These are phyloP conservation scores for Leptinotarsa juncta DNA, from an alignment of 2,888 invertebrate species.

Conservation along the genomic window DNA sequence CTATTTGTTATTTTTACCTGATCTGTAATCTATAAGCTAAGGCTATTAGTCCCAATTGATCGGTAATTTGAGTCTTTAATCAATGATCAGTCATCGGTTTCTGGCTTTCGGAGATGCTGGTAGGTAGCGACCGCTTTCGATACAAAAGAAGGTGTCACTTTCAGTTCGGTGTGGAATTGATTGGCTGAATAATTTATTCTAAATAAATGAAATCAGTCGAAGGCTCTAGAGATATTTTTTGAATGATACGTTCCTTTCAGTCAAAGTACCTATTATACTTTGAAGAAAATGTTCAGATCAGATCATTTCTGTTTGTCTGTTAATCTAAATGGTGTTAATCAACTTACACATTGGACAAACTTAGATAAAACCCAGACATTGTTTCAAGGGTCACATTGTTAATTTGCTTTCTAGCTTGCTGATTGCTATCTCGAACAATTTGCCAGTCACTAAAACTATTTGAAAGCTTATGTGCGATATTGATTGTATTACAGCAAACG, in stretches of 20 bases:
- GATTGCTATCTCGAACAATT: too few species aligned
- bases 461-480: too few species aligned
- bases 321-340: too few species aligned
- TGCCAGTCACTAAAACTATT: too few species aligned
- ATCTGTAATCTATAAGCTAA: conserved; percentile 61
- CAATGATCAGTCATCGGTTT: conserved; percentile 48
- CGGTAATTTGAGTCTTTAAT: conserved; percentile 62
- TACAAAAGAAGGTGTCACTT: conserved; percentile 40
- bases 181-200: conserved; percentile 21
- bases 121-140: conserved; percentile 40
- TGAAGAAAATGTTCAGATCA: too few species aligned
- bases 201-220: background rate
- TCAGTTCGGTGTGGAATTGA: conserved; percentile 31
- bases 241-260: background rate
- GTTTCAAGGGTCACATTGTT: too few species aligned
- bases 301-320: too few species aligned
- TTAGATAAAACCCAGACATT: too few species aligned
- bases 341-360: too few species aligned
- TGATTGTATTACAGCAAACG: too few species aligned
- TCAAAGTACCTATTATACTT: too few species aligned
- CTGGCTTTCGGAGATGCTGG: conserved; percentile 40
- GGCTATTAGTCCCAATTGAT: conserved; percentile 64
- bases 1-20: conserved; percentile 65
- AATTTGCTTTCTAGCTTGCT: too few species aligned
- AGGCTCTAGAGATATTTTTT: background rate